Evolutionary conservation across 2,113 vertebrate species (phyloP), one percentile per base, ranked within the genome.

Genomic region (Trematocara macrostoma): DNA sequence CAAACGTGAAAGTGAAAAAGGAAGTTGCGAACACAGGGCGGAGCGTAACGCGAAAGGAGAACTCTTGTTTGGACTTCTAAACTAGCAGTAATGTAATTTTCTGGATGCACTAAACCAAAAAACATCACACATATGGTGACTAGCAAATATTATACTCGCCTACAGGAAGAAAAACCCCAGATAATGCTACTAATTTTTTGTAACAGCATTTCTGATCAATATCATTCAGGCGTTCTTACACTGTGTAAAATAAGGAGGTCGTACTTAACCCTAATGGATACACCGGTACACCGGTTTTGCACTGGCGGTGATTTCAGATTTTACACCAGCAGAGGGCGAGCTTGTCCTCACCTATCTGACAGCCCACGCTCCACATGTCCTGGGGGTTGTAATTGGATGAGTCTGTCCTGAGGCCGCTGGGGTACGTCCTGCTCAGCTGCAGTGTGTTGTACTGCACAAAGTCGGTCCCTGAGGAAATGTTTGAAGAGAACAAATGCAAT

Each of bases 321-420:
- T 34, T 7, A n/a, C 26, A 35, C 26, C 53, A 34, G 56, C 64
- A 83, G 85, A 26, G 49, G 53, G 69, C 15, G 3, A 2, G 12
- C 12, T 40, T 57, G 26, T 34, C 61, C 92, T 10, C 96, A 99
- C 98, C 98, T 2, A 99, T 97, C 94, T 99, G 98, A 92, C 98
- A 99, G 16, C 98, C 98, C 38, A 95, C 92, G 0, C 96, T 99
- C 98, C 98, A 99, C 96, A 99, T 96, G 20, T 98, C 97, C 94
- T 98, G 97, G 2, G 98, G 98, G 88, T 95, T 97, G 90, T 97
- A 99, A 95, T 99, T 99, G 79, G 98, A 99, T 10, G 98, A 99
- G 84, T 99, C 98, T 0, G 98, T 98, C 91, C 98, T 93, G 92
- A 98, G 92, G 45, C 98, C 98, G 0, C 97, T 97, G 85, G 98